Percentiles rank a stretch among this genome's conserved stretches.
These are phyloP conservation scores for Coremacera marginata DNA, from an alignment of 2,888 invertebrate genomes.

Conservation along the genomic window DNA sequence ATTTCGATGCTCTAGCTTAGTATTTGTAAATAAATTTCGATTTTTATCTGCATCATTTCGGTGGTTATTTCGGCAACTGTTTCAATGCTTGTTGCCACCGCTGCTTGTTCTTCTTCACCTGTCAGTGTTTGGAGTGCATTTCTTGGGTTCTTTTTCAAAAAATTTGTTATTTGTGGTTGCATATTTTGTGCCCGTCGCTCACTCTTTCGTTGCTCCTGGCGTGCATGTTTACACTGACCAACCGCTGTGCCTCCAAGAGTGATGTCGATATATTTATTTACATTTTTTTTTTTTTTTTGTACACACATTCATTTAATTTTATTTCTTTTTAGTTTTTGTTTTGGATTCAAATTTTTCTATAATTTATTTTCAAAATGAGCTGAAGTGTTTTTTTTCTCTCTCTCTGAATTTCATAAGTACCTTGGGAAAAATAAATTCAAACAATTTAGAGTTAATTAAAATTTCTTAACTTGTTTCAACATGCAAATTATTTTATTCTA, in stretches of 20 bases:
- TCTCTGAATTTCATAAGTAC: background rate
- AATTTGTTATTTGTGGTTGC: background rate
- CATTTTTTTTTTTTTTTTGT: conserved; percentile 50
- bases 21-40: no score
- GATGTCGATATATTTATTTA: conserved; percentile 42
- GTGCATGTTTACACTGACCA: conserved; percentile 45
- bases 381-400: background rate
- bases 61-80: no score
- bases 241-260: conserved; percentile 41
- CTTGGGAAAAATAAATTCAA: background rate
- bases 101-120: background rate
- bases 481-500: conserved; percentile 39
- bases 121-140: background rate
- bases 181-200: background rate
- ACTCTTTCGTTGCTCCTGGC: conserved; percentile 37
- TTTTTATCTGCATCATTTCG: no score
- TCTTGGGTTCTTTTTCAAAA: background rate
- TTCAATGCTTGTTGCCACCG: background rate
- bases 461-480: background rate
- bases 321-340: background rate
- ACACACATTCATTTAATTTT: conserved; percentile 27
- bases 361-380: conserved; percentile 23
- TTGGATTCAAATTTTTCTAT: background rate
- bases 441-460: background rate
- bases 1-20: no score